A percentile compares a stretch with the other conserved stretches of the same genome.
Evolutionary conservation across 2,888 invertebrate genomes (phyloP).

Genomic region (Mythimna albipuncta): DNA sequence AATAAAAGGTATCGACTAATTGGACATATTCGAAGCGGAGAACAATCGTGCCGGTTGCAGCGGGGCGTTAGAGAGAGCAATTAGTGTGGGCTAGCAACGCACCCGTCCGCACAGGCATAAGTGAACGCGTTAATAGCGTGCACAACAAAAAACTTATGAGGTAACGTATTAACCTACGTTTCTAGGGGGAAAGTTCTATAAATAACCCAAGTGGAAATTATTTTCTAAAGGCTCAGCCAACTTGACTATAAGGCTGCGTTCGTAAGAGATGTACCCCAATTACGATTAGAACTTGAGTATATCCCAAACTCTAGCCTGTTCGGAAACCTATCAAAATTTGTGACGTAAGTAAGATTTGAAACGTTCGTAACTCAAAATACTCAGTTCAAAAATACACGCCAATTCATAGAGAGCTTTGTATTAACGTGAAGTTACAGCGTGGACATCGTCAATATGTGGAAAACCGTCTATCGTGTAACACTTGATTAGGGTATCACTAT

Average conservation of each 20-base stretch:
- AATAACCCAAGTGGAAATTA: constrained; percentile 1
- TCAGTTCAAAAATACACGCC: no score
- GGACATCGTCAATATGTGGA: no score
- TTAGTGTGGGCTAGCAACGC: constrained; percentile 44
- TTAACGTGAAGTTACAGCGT: neutral
- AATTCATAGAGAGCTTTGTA: neutral
- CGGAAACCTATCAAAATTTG: no score
- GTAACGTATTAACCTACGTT: constrained; percentile 7
- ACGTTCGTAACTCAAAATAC: no score
- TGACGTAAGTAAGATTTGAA: no score
- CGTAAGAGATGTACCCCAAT: no score
- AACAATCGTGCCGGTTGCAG: constrained; percentile 47
- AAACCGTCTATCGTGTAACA: neutral
- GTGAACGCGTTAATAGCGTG: constrained; percentile 25
- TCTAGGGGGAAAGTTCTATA: neutral
- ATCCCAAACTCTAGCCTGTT: no score
- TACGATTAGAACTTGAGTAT: no score
- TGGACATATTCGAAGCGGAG: constrained; percentile 52
- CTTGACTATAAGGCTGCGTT: neutral
- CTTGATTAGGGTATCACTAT: no score
- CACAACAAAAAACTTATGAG: constrained; percentile 18
- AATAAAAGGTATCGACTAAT: constrained; percentile 57
- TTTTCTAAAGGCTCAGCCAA: neutral
- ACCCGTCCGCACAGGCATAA: constrained; percentile 10
- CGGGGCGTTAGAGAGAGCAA: constrained; percentile 58